These are phyloP conservation scores for Geotrupes spiniger DNA, from an alignment of 2,888 invertebrate species.

Conservation along the genomic window DNA sequence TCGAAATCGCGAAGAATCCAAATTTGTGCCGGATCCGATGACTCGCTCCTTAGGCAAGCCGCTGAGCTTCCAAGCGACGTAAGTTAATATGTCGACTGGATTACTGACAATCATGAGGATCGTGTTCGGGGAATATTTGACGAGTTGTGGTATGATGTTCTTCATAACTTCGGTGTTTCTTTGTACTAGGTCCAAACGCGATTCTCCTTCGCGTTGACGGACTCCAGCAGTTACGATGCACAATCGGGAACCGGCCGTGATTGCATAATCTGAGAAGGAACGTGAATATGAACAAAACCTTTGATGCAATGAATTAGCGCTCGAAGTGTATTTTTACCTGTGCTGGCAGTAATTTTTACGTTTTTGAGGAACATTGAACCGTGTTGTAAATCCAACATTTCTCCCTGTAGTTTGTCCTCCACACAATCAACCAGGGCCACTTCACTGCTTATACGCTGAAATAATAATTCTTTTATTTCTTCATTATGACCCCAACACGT, in stretches of 20 bases:
- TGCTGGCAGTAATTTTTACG: conserved; percentile 72
- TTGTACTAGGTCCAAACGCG: conserved; percentile 83
- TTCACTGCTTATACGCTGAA: conserved; percentile 72
- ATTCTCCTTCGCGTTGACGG: conserved; percentile 85
- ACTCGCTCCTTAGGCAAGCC: conserved; percentile 83
- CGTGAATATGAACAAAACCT: too few species aligned
- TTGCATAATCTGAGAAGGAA: conserved; percentile 64
- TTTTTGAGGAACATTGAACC: conserved; percentile 79
- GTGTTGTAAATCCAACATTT: conserved; percentile 88
- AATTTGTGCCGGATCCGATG: conserved; percentile 89
- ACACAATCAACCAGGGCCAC: conserved; percentile 77
- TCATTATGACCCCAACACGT: too few species aligned
- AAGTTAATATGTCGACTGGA: conserved; percentile 90
- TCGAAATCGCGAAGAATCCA: conserved; percentile 89
- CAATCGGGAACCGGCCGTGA: conserved; percentile 75
- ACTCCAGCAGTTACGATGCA: conserved; percentile 91
- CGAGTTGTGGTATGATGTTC: conserved; percentile 76
- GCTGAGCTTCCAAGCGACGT: conserved; percentile 92
- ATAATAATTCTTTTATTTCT: conserved; percentile 5
- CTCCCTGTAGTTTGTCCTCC: conserved; percentile 81
- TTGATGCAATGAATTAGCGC: too few species aligned
- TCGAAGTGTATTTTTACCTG: too few species aligned
- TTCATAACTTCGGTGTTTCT: conserved; percentile 88
- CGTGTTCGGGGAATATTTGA: conserved; percentile 82
- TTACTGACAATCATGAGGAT: conserved; percentile 86